These are phyloP conservation scores for Xanthorhoe designata DNA, from an alignment of 2,888 invertebrate species.

Conservation along the genomic window DNA sequence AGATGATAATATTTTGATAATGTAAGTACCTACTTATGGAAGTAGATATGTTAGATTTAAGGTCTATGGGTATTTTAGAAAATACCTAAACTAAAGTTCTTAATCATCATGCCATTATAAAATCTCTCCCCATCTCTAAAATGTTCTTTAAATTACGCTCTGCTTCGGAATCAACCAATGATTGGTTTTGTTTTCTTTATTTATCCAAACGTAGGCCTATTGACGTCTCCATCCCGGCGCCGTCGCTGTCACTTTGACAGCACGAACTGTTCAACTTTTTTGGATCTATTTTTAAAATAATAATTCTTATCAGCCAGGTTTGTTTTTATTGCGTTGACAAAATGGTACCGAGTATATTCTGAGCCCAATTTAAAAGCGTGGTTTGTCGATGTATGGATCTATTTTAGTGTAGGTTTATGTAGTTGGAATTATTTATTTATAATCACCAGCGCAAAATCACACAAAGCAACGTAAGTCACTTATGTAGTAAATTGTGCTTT, in stretches of 20 bases:
- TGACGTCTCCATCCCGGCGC: slow-evolving; percentile 71
- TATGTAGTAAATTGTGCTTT: too few relatives aligned
- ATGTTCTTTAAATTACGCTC: slow-evolving; percentile 19
- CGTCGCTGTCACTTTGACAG: slow-evolving; percentile 76
- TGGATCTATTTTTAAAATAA: slow-evolving; percentile 57
- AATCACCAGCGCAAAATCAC: too few relatives aligned
- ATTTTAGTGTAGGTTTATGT: background rate
- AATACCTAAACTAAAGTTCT: background rate
- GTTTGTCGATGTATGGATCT: background rate
- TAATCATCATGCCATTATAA: background rate
- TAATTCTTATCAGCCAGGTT: slow-evolving; percentile 62
- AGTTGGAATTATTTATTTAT: too few relatives aligned
- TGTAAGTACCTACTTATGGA: too few relatives aligned
- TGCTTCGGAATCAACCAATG: slow-evolving; percentile 28
- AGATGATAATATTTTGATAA: too few relatives aligned
- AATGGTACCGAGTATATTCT: slow-evolving; percentile 28
- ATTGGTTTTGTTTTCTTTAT: slow-evolving; percentile 45
- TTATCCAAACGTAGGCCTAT: slow-evolving; percentile 71
- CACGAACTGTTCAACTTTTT: slow-evolving; percentile 60
- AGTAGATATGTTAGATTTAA: too few relatives aligned
- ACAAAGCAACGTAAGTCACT: too few relatives aligned
- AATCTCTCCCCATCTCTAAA: background rate
- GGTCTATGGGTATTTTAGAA: background rate
- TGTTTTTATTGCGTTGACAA: slow-evolving; percentile 43
- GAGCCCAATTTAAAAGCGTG: slow-evolving; percentile 2